Evolutionary conservation across 2,888 invertebrate genomes (phyloP), one percentile per base, ranked within the genome.

Genomic region (Lomographa bimaculata): DNA sequence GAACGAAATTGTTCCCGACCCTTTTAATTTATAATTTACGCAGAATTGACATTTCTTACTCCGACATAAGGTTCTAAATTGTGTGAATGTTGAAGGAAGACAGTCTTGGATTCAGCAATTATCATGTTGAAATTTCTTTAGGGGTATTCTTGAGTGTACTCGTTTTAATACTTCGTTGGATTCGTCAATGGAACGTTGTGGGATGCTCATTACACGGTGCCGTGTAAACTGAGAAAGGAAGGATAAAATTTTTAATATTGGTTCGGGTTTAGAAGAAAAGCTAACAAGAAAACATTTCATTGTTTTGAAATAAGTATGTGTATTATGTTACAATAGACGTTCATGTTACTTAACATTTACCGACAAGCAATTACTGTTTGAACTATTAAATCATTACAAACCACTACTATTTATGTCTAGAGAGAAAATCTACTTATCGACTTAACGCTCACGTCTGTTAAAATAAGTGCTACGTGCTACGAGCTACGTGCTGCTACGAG

Each of bases 391-490:
- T 25, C 11, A 3, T 7, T 12, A 12, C 25, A 10, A 25, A 7
- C 7, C 12, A 12, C 11, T 25, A 12, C 5, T 7, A 25, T 25
- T 25, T 14, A 25, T 25, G 7, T 2, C 4, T 23, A 7, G 2
- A 14, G 25, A 24, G 12, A 21, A 21, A 25, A 7, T 12, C 14
- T 5, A n/a, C 23, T 23, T 25, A 25, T 12, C n/a, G 24, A 12
- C 11, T 12, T 26, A 26, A 26, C n/a, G n/a, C 16, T 7, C 26
- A 16, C 26, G 26, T 5, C 16, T 16, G 16, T 26, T 16, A 26
- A 26, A 26, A 26, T 26, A 16, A 26, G 26, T 14, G 16, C 26
- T 25, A 25, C 25, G 14, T 25, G 25, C 19, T 21, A 8, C 8
- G 21, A n/a, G 26, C 7, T 16, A 26, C 16, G 26, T 26, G 25